Percentiles rank a stretch among this genome's conserved stretches.
Evolutionary conservation across 53 echinoderm and acorn worm species (phyloP).

Genomic region (Mesocentrotus franciscanus): DNA sequence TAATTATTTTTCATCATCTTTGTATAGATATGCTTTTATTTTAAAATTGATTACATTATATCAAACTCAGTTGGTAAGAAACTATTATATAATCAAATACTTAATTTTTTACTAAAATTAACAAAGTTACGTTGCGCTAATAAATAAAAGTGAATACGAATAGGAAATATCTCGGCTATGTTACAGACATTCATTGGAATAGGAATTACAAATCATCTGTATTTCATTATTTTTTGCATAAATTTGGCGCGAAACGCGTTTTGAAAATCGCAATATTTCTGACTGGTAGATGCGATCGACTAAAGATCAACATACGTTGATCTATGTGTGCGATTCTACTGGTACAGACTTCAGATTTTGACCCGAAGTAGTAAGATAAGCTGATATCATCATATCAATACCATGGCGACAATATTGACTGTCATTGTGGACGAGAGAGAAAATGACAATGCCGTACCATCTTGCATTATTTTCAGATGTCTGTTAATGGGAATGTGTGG

Average conservation of each 20-base stretch:
- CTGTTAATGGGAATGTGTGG: not conserved
- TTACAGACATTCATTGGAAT: too few species aligned
- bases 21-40: too few species aligned
- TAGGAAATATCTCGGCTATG: too few species aligned
- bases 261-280: not conserved
- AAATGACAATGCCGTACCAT: not conserved
- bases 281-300: not conserved
- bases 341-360: constrained; percentile 40
- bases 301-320: not conserved
- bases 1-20: not conserved
- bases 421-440: not conserved
- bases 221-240: not conserved
- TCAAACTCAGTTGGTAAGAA: too few species aligned
- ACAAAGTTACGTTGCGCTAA: too few species aligned
- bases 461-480: not conserved
- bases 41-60: too few species aligned
- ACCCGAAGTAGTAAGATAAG: constrained; percentile 1
- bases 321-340: not conserved
- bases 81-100: too few species aligned
- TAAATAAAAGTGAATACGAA: too few species aligned
- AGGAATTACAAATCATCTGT: too few species aligned
- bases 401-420: constrained; percentile 23
- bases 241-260: not conserved
- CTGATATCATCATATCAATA: not conserved
- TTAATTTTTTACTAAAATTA: too few species aligned